These are phyloP conservation scores for Phycodurus eques DNA, from an alignment of 2,113 vertebrate species.

Conservation along the genomic window DNA sequence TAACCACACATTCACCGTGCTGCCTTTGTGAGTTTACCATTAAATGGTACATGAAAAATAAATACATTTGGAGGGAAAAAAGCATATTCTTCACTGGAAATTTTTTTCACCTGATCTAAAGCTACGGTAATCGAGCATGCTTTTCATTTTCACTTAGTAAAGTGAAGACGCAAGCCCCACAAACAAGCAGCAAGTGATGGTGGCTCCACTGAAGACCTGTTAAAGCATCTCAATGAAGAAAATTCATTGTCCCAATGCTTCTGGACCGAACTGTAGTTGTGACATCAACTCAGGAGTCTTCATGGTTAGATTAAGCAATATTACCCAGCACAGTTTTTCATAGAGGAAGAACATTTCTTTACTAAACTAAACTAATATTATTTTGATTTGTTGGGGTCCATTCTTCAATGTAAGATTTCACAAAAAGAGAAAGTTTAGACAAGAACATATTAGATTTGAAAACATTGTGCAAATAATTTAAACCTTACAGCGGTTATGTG, in stretches of 20 bases:
- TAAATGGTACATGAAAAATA: not conserved
- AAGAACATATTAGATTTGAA: not conserved
- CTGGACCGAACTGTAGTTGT: not conserved
- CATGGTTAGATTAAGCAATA: not conserved
- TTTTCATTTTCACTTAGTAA: not conserved
- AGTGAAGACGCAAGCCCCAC: not conserved
- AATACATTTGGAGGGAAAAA: not conserved
- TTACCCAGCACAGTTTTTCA: not conserved
- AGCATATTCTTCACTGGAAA: not conserved
- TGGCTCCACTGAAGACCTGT: not conserved
- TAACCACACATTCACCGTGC: not conserved
- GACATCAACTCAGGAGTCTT: not conserved
- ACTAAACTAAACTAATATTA: not conserved
- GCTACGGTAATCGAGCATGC: not conserved
- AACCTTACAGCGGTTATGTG: constrained; percentile 34
- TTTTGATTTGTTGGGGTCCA: not conserved
- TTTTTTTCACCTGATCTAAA: not conserved
- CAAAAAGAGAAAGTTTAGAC: not conserved
- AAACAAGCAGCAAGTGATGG: not conserved
- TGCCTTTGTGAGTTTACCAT: not conserved
- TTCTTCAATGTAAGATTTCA: not conserved
- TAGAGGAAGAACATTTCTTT: not conserved
- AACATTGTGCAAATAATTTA: not conserved
- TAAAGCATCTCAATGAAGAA: not conserved
- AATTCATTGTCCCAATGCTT: not conserved